Evolutionary conservation across 2,888 invertebrate species (phyloP), one percentile per base, ranked within the genome.

Genomic region (Pyrrhosoma nymphula): DNA sequence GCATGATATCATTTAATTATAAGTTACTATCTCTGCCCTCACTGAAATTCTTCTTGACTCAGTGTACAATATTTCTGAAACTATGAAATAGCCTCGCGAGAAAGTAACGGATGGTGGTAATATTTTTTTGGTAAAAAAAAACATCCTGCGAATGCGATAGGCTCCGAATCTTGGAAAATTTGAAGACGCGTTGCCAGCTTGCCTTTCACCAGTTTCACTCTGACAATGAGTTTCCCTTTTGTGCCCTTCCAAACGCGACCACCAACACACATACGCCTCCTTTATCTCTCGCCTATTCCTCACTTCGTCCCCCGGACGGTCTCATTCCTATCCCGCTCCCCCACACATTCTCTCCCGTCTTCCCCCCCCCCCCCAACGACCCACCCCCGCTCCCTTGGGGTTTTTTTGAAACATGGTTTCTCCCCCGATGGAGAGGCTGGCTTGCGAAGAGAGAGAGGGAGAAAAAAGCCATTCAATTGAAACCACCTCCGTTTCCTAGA

Each of bases 371-470:
- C n/a, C n/a, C n/a, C n/a, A n/a, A n/a, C n/a, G n/a, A n/a, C n/a
- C n/a, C n/a, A n/a, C n/a, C n/a, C n/a, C n/a, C n/a, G n/a, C n/a
- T n/a, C n/a, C 93, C 93, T 26, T n/a, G 69, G 91, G 69, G 47
- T 93, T 93, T 93, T 93, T 93, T 93, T 93, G 75, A 93, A 93
- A 93, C 93, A 75, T 93, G 93, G 55, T 89, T 89, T 56, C 47
- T 89, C 89, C 89, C 55, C 89, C 55, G 56, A 47, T 69, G 91
- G n/a, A 63, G 91, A 91, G 63, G 35, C 91, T 91, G 35, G 6
- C 90, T 56, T 20, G 20, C 60, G 60, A 60, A 16, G 16, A 60
- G 20, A 20, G 60, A 10, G 20, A 60, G 60, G n/a, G n/a, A 69
- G 69, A 69, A 35, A 69, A 93, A 75, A 75, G 93, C 26, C n/a